Evolutionary conservation across 2,888 invertebrate genomes (phyloP).

Genomic region (Caenorhabditis sp.): DNA sequence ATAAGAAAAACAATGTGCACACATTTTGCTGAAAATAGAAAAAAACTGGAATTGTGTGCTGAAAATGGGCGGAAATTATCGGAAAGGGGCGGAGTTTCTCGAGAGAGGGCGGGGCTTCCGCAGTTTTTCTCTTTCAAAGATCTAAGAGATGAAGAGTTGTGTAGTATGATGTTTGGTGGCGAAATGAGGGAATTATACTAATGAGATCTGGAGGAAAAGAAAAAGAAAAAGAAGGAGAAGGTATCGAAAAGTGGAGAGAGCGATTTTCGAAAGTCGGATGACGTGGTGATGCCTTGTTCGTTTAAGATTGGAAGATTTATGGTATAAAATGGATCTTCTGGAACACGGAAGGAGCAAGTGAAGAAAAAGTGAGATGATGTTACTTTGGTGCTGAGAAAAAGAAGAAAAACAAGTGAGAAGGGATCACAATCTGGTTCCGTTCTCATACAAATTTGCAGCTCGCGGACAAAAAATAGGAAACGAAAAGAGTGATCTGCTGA

Average conservation of each 20-base stretch:
- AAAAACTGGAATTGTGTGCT: conserved; percentile 1
- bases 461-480: too few species aligned
- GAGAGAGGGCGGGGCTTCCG: neutral
- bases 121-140: conserved; percentile 7
- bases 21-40: neutral
- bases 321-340: too few species aligned
- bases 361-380: too few species aligned
- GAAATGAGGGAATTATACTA: too few species aligned
- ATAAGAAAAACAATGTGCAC: neutral
- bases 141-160: neutral
- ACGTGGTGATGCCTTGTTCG: neutral
- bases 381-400: too few species aligned
- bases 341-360: too few species aligned
- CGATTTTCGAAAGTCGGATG: neutral
- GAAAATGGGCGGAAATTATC: conserved; percentile 21
- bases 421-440: too few species aligned
- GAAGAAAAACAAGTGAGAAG: too few species aligned
- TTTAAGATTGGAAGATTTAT: too few species aligned
- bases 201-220: too few species aligned
- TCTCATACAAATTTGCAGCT: too few species aligned
- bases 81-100: conserved; percentile 15
- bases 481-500: too few species aligned
- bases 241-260: neutral
- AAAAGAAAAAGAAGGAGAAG: conserved; percentile 1
- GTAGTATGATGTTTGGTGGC: neutral